A percentile compares a stretch with the other conserved stretches of the same genome.
These are phyloP conservation scores for Cryptops parisi DNA, from an alignment of 2,888 invertebrate species.

Conservation along the genomic window DNA sequence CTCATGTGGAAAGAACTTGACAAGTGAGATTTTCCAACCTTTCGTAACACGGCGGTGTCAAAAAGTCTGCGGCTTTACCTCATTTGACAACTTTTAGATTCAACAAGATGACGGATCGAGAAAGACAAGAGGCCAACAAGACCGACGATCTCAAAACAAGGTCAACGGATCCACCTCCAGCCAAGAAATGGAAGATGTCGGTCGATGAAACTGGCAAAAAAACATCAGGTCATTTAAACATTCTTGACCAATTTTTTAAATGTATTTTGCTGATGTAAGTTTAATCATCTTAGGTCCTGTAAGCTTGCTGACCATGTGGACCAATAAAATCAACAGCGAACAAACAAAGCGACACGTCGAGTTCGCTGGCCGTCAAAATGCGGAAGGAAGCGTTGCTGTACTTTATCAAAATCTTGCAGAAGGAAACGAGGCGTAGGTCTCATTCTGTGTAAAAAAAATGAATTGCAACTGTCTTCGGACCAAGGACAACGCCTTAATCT, in stretches of 20 bases:
- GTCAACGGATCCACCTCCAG: conserved; percentile 24
- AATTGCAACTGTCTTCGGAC: too few relatives aligned
- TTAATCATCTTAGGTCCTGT: conserved; percentile 25
- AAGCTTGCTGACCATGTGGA: conserved; percentile 49
- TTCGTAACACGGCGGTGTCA: too few relatives aligned
- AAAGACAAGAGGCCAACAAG: conserved; percentile 26
- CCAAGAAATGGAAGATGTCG: conserved; percentile 25
- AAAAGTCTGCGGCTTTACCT: background rate
- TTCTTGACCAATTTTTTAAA: background rate
- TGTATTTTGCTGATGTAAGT: background rate
- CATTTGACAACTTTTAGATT: conserved; percentile 23
- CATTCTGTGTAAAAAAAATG: too few relatives aligned
- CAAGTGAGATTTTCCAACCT: too few relatives aligned
- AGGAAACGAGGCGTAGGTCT: conserved; percentile 4
- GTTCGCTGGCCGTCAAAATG: conserved; percentile 41
- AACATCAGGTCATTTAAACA: conserved; percentile 21
- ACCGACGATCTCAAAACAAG: conserved; percentile 5
- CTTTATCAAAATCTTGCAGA: conserved; percentile 46
- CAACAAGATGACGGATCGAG: conserved; percentile 27
- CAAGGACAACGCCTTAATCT: too few relatives aligned
- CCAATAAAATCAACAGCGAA: conserved; percentile 36
- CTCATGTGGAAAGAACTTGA: conserved; percentile 28
- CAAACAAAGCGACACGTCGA: conserved; percentile 41
- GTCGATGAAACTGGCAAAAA: conserved; percentile 24
- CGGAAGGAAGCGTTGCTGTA: conserved; percentile 42